A percentile compares a stretch with the other conserved stretches of the same genome.
phyloP scores from a whole-genome alignment of 2,113 vertebrate species.

The Willisornis vidua region DNA sequence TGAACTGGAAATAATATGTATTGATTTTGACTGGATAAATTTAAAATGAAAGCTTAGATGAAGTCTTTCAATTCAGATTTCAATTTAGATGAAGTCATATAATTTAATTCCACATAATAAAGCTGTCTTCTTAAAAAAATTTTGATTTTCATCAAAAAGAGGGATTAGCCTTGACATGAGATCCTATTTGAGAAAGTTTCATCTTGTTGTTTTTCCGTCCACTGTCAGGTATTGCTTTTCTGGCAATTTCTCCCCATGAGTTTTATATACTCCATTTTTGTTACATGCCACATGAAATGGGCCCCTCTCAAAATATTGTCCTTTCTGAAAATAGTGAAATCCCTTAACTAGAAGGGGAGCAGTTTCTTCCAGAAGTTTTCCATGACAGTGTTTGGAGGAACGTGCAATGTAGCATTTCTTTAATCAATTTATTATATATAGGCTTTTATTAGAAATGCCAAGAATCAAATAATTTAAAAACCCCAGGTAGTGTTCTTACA shows the following conservation, averaged over 20 bases:
- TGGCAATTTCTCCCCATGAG: not conserved
- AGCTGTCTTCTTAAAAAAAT: not conserved
- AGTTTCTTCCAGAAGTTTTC: not conserved
- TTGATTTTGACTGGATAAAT: not conserved
- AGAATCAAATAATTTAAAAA: not conserved
- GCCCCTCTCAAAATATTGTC: not conserved
- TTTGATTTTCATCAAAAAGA: not conserved
- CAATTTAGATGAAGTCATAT: not conserved
- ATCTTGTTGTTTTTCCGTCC: not conserved
- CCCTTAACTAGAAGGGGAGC: not conserved
- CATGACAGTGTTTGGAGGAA: not conserved
- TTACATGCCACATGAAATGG: not conserved
- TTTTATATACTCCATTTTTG: not conserved
- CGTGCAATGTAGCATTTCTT: not conserved
- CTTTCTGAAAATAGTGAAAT: not conserved
- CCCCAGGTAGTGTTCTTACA: not conserved
- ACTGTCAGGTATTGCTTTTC: not conserved
- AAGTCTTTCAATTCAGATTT: not conserved
- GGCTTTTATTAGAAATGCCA: not conserved
- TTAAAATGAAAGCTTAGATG: not conserved
- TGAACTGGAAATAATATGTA: not conserved
- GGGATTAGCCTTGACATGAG: not conserved
- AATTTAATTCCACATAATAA: not conserved
- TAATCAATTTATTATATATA: not conserved
- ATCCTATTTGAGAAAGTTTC: not conserved